Percentiles rank a stretch among this genome's conserved stretches.
Conservation (phyloP, 2,888 invertebrate genomes). For the Agriopis aurantiaria region DNA sequence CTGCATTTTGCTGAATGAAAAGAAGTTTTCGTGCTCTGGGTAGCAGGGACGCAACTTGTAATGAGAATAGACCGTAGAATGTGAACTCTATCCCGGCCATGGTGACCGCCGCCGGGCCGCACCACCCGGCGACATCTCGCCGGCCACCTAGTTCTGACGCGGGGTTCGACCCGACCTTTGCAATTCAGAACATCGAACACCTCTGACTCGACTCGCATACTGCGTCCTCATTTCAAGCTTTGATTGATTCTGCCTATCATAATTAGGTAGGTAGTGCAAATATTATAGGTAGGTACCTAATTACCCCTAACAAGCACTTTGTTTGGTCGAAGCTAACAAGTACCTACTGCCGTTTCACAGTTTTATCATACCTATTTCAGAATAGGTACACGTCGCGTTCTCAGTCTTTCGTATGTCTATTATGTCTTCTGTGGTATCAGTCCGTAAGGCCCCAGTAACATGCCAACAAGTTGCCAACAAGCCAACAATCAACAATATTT, state of each 20-base stretch:
- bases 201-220: background rate
- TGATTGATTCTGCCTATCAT: background rate
- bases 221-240: constrained; percentile 1
- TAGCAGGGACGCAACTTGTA: background rate
- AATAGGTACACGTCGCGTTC: too few relatives aligned
- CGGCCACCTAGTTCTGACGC: constrained; percentile 40
- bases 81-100: background rate
- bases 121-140: constrained; percentile 51
- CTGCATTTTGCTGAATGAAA: background rate
- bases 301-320: too few relatives aligned
- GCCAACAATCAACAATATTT: too few relatives aligned
- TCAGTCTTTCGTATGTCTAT: too few relatives aligned
- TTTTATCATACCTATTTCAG: too few relatives aligned
- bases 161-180: background rate
- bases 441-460: too few relatives aligned
- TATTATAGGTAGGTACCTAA: too few relatives aligned
- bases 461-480: too few relatives aligned
- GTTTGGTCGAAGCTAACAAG: too few relatives aligned
- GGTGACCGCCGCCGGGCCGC: constrained; percentile 38
- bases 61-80: background rate
- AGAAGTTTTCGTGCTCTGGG: background rate
- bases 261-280: background rate
- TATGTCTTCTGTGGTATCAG: too few relatives aligned
- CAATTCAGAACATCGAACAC: constrained; percentile 7
- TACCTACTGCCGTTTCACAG: too few relatives aligned